These are phyloP conservation scores for Bombus waltoni DNA, from an alignment of 1,140 invertebrate species.

Conservation along the genomic window DNA sequence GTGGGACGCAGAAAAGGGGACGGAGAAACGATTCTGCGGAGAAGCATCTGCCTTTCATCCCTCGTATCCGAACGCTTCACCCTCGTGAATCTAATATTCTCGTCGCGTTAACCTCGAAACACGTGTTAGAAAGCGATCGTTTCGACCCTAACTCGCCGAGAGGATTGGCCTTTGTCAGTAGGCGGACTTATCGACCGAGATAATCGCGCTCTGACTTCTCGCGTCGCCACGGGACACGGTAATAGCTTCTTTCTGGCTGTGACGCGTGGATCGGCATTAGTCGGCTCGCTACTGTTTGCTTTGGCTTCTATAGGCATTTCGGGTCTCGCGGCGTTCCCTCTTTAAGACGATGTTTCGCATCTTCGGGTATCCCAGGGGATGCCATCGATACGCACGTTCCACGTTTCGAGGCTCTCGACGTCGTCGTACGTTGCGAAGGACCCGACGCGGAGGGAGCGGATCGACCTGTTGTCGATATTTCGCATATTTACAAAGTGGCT, in stretches of 20 bases:
- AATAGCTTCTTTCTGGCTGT: background rate
- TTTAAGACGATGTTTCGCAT: too few species aligned
- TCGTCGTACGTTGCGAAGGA: too few species aligned
- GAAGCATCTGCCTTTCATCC: constrained; percentile 35
- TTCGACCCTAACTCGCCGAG: background rate
- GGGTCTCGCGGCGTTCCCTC: too few species aligned
- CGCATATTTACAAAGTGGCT: too few species aligned
- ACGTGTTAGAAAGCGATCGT: constrained; percentile 62
- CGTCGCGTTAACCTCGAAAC: constrained; percentile 70
- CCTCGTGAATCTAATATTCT: constrained; percentile 67
- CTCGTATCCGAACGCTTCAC: background rate
- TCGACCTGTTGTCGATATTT: too few species aligned
- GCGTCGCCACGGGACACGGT: background rate
- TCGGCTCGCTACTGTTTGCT: background rate
- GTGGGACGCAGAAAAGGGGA: background rate
- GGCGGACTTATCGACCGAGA: constrained; percentile 18
- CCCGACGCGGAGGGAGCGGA: too few species aligned
- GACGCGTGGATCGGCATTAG: background rate
- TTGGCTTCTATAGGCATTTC: too few species aligned
- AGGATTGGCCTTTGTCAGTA: background rate
- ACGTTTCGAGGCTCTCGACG: too few species aligned
- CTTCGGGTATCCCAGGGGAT: too few species aligned
- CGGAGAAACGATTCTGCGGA: background rate
- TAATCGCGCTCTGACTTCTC: constrained; percentile 9
- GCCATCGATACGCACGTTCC: too few species aligned